Evolutionary conservation across 1,140 invertebrate species (phyloP), one percentile per base, ranked within the genome.

Genomic region (Himalopsyche phryganea): DNA sequence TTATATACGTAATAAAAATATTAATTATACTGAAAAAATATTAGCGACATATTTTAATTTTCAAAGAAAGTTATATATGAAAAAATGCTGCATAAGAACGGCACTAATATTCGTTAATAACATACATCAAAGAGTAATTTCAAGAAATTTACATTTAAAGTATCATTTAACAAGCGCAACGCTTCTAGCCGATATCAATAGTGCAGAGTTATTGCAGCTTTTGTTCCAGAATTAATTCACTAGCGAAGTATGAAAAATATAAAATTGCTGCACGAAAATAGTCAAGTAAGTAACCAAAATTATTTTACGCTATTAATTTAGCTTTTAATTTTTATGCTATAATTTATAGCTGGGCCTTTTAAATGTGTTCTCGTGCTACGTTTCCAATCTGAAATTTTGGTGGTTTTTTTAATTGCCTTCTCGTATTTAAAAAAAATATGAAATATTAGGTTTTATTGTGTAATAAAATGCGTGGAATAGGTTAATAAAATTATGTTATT

Each of bases 61-160:
- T n/a, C n/a, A n/a, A n/a, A n/a, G n/a, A n/a, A n/a, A 35, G n/a
- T 7, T 35, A 35, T 35, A 35, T 35, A 35, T 50, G 40, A 36
- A 50, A 41, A 20, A 18, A 51, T 41, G 36, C 40, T 41, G 23
- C 10, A 20, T 6, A 53, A 5, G 23, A n/a, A 51, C 2, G n/a
- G 40, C 46, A 54, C 54, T 53, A 62, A 58, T 58, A 40, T 50
- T 50, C 33, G 45, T 28, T 62, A 62, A 62, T 58, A 45, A 19
- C 60, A 42, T 20, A 50, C 42, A 35, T 50, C 45, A 44, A 17
- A 33, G 42, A 50, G 55, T 47, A 58, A 62, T 54, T 58, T 62
- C 23, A 14, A 14, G 17, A 40, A 62, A 62, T 62, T 62, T 62
- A 13, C 60, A 62, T 62, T 54, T 53, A 62, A 62, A 62, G 60